These are phyloP conservation scores for Xylocopa sonorina DNA, from an alignment of 1,140 invertebrate genomes.

Conservation along the genomic window DNA sequence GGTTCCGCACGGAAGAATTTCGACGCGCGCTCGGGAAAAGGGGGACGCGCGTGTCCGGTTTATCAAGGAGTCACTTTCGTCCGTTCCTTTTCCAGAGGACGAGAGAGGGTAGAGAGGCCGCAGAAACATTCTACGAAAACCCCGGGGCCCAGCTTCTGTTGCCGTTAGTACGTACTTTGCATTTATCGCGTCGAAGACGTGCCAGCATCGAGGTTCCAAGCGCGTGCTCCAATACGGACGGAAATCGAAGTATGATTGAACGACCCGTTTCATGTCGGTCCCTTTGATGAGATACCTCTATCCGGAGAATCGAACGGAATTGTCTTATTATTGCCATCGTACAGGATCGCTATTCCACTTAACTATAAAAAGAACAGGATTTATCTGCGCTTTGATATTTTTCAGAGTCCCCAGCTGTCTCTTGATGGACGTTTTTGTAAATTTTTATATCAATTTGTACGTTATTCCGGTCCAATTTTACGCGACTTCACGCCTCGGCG, in stretches of 20 bases:
- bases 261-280: not conserved
- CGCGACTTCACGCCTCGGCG: too few species aligned
- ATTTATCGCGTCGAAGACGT: slow-evolving; percentile 55
- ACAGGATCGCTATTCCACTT: too few species aligned
- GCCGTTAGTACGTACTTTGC: slow-evolving; percentile 64
- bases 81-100: not conserved
- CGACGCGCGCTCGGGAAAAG: not conserved
- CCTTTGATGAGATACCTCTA: not conserved
- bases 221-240: not conserved
- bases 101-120: slow-evolving; percentile 22
- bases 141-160: slow-evolving; percentile 41
- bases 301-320: not conserved
- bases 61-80: slow-evolving; percentile 46
- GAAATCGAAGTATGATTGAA: slow-evolving; percentile 48
- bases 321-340: not conserved
- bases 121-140: slow-evolving; percentile 43
- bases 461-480: too few species aligned
- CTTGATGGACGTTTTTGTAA: too few species aligned
- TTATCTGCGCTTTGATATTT: too few species aligned
- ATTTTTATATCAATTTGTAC: too few species aligned
- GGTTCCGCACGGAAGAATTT: slow-evolving; percentile 9
- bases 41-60: slow-evolving; percentile 55
- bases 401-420: too few species aligned
- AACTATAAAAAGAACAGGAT: too few species aligned
- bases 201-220: not conserved